These are phyloP conservation scores for Campoletis raptor DNA, from an alignment of 2,888 invertebrate species.

Conservation along the genomic window DNA sequence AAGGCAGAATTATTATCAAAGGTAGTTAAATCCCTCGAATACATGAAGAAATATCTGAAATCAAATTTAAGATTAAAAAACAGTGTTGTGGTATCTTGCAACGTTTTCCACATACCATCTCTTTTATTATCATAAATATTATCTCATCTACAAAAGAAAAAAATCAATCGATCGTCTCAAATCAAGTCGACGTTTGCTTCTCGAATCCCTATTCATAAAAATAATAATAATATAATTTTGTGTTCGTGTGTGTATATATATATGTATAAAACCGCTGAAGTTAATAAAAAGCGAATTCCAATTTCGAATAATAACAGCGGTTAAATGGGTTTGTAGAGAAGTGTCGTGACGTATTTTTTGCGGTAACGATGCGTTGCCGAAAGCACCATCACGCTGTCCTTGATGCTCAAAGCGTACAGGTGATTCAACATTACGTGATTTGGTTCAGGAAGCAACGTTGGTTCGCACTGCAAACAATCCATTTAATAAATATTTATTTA, in stretches of 20 bases:
- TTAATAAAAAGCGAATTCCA: conserved; percentile 31
- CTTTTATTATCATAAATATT: conserved; percentile 29
- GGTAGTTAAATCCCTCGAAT: background rate
- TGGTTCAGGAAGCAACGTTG: conserved; percentile 99
- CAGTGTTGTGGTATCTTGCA: conserved; percentile 24
- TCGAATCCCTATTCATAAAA: conserved; percentile 43
- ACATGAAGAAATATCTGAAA: background rate
- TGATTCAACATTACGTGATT: conserved; percentile 99
- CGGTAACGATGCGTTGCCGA: conserved; percentile 99
- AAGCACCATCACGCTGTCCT: conserved; percentile 99
- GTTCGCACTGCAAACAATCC: conserved; percentile 93
- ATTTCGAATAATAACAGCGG: conserved; percentile 24
- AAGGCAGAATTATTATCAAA: no score
- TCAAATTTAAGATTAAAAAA: conserved; percentile 34
- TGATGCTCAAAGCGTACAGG: conserved; percentile 99
- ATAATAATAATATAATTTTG: conserved; percentile 45
- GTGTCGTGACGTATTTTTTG: conserved; percentile 99
- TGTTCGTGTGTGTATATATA: conserved; percentile 18
- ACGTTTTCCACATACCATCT: conserved; percentile 46
- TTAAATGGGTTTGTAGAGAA: conserved; percentile 99
- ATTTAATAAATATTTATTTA: background rate
- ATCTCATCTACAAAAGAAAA: conserved; percentile 49
- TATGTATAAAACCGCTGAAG: conserved; percentile 62
- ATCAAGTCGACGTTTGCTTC: conserved; percentile 23
- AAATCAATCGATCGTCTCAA: conserved; percentile 34